Conservation (phyloP, 2,113 vertebrate genomes). For the Arvicanthis niloticus region DNA sequence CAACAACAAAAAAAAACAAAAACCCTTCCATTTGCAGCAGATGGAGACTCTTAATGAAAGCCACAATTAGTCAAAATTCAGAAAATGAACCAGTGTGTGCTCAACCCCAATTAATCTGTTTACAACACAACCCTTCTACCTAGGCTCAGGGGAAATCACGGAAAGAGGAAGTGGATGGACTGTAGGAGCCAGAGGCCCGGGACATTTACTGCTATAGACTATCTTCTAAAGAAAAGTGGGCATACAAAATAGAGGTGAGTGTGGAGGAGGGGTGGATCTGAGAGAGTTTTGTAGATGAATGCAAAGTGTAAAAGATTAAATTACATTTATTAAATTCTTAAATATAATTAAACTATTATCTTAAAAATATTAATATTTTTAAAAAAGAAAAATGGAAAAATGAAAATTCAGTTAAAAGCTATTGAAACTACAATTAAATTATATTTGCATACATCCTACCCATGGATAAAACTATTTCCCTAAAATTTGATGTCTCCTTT, state of each 20-base stretch:
- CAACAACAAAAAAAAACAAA: no score
- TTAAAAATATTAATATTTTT: not conserved
- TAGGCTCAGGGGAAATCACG: not conserved
- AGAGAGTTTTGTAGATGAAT: not conserved
- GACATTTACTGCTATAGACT: not conserved
- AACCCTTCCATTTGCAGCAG: not conserved
- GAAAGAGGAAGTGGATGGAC: not conserved
- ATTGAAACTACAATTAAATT: slow-evolving; percentile 4
- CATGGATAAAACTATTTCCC: not conserved
- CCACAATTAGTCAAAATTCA: not conserved
- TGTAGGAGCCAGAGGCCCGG: not conserved
- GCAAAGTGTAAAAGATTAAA: not conserved
- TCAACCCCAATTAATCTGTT: not conserved
- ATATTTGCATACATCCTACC: not conserved
- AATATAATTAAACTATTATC: not conserved
- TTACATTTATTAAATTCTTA: not conserved
- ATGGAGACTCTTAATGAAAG: not conserved
- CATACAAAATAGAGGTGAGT: not conserved
- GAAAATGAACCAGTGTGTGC: not conserved
- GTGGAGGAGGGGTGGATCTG: not conserved
- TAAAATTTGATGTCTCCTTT: not conserved
- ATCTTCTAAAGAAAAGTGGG: not conserved
- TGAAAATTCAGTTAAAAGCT: not conserved
- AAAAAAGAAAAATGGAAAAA: not conserved
- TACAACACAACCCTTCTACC: not conserved